Evolutionary conservation across 2,888 invertebrate genomes (phyloP).

Genomic region (Euclidia mi): DNA sequence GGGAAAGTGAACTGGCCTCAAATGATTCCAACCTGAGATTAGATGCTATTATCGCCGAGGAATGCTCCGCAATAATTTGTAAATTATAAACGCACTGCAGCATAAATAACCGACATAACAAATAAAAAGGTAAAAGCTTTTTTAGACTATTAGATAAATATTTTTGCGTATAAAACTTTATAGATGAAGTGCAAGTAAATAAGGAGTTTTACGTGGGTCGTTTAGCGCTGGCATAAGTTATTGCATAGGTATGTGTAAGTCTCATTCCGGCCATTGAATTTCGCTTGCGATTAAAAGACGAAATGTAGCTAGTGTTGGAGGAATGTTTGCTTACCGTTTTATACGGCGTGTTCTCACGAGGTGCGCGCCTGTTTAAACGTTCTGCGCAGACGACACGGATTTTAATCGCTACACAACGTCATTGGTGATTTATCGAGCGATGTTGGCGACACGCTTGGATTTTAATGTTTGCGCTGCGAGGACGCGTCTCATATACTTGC

Average conservation of each 20-base stretch:
- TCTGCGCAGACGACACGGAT: slow-evolving; percentile 77
- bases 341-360: slow-evolving; percentile 80
- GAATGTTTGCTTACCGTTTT: slow-evolving; percentile 69
- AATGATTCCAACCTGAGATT: slow-evolving; percentile 44
- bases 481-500: slow-evolving; percentile 51
- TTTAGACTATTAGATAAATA: background rate
- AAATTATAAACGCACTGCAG: background rate
- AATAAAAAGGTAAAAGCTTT: background rate
- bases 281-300: slow-evolving; percentile 38
- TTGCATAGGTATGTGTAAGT: too few species aligned
- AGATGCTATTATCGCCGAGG: slow-evolving; percentile 45
- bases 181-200: slow-evolving; percentile 3
- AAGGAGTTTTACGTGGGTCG: too few species aligned
- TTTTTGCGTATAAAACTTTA: background rate
- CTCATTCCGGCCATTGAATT: slow-evolving; percentile 25
- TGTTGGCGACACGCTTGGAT: slow-evolving; percentile 59
- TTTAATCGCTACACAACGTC: slow-evolving; percentile 81
- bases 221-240: too few species aligned
- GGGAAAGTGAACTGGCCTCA: slow-evolving; percentile 56
- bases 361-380: slow-evolving; percentile 69
- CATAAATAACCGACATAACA: background rate
- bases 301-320: slow-evolving; percentile 56
- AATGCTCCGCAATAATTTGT: slow-evolving; percentile 24
- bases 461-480: slow-evolving; percentile 54
- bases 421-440: slow-evolving; percentile 78